These are phyloP conservation scores for Buceros bicornis DNA, from an alignment of 2,797 vertebrate species.

Conservation along the genomic window DNA sequence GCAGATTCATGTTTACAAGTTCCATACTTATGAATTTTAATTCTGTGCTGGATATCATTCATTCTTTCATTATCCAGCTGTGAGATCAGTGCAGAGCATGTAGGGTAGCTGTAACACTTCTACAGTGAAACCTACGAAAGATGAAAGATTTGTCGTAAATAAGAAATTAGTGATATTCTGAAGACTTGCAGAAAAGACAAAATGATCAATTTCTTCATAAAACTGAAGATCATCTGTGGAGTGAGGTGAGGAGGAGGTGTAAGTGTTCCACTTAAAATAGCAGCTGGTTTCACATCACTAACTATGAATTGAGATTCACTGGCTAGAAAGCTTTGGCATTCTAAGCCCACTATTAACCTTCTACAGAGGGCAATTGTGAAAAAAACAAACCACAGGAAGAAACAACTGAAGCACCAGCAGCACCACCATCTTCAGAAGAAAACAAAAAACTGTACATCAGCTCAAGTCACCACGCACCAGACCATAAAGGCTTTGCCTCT, in stretches of 20 bases:
- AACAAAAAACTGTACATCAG: constrained; percentile 24
- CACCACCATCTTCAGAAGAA: constrained; percentile 17
- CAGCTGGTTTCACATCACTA: constrained; percentile 57
- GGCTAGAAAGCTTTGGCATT: constrained; percentile 44
- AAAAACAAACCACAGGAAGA: background rate
- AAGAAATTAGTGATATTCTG: constrained; percentile 51
- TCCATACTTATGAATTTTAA: constrained; percentile 32
- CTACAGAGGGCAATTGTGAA: constrained; percentile 25
- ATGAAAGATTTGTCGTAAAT: constrained; percentile 18
- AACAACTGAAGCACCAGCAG: background rate
- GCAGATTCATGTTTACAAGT: constrained; percentile 37
- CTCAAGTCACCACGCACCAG: constrained; percentile 1
- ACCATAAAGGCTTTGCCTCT: constrained; percentile 26
- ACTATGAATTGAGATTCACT: constrained; percentile 52
- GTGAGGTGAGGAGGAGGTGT: background rate
- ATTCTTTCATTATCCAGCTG: constrained; percentile 56
- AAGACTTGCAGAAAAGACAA: constrained; percentile 23
- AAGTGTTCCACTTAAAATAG: constrained; percentile 35
- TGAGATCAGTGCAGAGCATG: background rate
- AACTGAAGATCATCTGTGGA: constrained; percentile 23
- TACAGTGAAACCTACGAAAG: background rate
- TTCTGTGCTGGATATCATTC: constrained; percentile 30
- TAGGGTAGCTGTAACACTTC: background rate
- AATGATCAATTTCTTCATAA: constrained; percentile 35
- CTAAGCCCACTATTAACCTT: constrained; percentile 65